Evolutionary conservation across 2,888 invertebrate species (phyloP), one percentile per base, ranked within the genome.

Genomic region (Scotopteryx bipunctaria): DNA sequence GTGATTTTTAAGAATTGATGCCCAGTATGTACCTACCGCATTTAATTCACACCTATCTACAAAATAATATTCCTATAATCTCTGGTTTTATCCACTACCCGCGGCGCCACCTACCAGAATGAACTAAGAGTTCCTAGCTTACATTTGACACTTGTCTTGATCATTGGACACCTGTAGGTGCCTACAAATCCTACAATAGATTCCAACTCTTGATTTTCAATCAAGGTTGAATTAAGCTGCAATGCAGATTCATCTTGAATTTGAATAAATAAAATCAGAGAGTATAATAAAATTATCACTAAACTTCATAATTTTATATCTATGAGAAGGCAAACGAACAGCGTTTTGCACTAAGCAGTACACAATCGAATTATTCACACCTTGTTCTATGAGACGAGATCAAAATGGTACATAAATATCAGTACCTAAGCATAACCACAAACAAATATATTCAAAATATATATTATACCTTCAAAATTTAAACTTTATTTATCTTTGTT

Each of bases 351-450:
- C 64, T 58, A 73, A 72, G 72, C 70, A 49, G 63, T n/a, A n/a
- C 61, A 55, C 57, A 61, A 63, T 66, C 69, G 69, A 73, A 70
- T 73, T 64, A 73, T 61, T 70, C 69, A 71, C 9, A 31, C 27
- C 9, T 15, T 41, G 42, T 21, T 8, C 32, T 32, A 6, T 8
- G 45, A 52, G 45, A 41, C 33, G 44, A 15, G 44, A 21, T 21
- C 2, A 15, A 6, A 9, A 23, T 8, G 19, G 3, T 17, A 36
- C 35, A 19, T n/a, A 17, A 35, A 35, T 2, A n/a, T n/a, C n/a
- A n/a, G 11, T 0, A 35, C 35, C 9, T 13, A 13, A 5, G 5
- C 6, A 5, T 23, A 8, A 23, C 23, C 5, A 1, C n/a, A 23
- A 23, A 6, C n/a, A n/a, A n/a, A n/a, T n/a, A n/a, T n/a, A n/a